These are phyloP conservation scores for Neelides sp. DNA, from an alignment of 1,140 invertebrate genomes.

Conservation along the genomic window DNA sequence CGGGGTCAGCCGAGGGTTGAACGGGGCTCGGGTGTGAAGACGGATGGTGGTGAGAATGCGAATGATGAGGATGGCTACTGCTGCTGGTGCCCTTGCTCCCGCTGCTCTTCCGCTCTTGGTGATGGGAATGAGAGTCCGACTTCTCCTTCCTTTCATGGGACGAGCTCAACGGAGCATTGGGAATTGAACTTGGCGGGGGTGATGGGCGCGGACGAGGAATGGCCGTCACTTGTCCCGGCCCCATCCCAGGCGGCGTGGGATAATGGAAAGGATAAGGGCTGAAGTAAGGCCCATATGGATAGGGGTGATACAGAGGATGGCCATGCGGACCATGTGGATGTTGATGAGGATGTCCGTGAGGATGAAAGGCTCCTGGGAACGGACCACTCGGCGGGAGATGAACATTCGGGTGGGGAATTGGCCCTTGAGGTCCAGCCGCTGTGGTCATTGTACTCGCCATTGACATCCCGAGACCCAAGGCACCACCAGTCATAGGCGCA, in stretches of 20 bases:
- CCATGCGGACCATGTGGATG: slow-evolving; percentile 19
- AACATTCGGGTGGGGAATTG: slow-evolving; percentile 31
- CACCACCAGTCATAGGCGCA: slow-evolving; percentile 14
- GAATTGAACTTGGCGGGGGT: slow-evolving; percentile 38
- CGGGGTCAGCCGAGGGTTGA: neutral
- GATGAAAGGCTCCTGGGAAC: slow-evolving; percentile 31
- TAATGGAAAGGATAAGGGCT: slow-evolving; percentile 33
- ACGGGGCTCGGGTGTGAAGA: neutral
- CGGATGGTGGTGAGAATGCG: slow-evolving; percentile 34
- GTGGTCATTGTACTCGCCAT: slow-evolving; percentile 30
- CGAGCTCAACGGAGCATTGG: too few species aligned
- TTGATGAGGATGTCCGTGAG: slow-evolving; percentile 24
- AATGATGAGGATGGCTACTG: slow-evolving; percentile 45
- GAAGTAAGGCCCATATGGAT: slow-evolving; percentile 25
- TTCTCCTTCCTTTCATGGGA: too few species aligned
- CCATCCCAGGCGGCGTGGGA: slow-evolving; percentile 48
- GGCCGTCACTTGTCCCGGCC: slow-evolving; percentile 24
- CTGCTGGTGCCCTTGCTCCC: too few species aligned
- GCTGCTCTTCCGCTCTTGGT: too few species aligned
- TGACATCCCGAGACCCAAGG: too few species aligned
- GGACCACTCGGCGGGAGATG: slow-evolving; percentile 24
- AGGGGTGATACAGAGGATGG: slow-evolving; percentile 27
- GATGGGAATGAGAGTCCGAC: too few species aligned
- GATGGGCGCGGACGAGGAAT: slow-evolving; percentile 42
- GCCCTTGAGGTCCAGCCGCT: slow-evolving; percentile 27